Percentiles rank a stretch among this genome's conserved stretches.
phyloP scores from a whole-genome alignment of 2,113 vertebrate species.

The Nothobranchius furzeri region DNA sequence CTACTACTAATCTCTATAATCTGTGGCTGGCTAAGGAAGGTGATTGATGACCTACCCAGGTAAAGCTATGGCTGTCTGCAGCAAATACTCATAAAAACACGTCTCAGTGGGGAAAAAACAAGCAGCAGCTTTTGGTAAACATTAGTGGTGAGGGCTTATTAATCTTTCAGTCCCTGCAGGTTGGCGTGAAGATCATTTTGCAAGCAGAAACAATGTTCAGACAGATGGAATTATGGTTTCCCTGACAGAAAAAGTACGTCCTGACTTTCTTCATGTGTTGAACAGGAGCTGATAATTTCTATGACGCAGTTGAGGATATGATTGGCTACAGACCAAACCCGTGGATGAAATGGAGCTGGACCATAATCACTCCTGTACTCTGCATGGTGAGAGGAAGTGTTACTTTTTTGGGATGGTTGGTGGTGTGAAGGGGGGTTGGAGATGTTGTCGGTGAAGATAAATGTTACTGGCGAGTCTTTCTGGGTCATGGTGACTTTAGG shows the following conservation, averaged over 20 bases:
- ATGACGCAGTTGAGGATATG: conserved; percentile 97
- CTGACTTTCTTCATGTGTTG: conserved; percentile 6
- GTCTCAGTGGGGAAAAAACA: background rate
- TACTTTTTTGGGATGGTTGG: background rate
- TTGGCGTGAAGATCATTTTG: conserved; percentile 17
- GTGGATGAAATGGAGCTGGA: conserved; percentile 99
- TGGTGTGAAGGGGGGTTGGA: background rate
- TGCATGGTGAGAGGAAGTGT: conserved; percentile 84
- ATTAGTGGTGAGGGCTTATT: conserved; percentile 34
- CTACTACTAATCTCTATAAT: background rate
- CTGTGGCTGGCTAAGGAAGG: background rate
- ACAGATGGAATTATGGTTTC: background rate
- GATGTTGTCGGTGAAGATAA: background rate
- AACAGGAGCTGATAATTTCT: conserved; percentile 95
- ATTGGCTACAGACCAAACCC: conserved; percentile 97
- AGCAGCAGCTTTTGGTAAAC: conserved; percentile 3
- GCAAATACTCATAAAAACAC: background rate
- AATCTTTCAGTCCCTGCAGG: background rate
- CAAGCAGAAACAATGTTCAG: conserved; percentile 5
- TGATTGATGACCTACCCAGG: conserved; percentile 6
- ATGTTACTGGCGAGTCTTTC: conserved; percentile 5
- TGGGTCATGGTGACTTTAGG: conserved; percentile 7
- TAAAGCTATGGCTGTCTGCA: conserved; percentile 9
- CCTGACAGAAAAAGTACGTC: conserved; percentile 2
- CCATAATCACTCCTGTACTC: conserved; percentile 91